A percentile compares a stretch with the other conserved stretches of the same genome.
phyloP scores from a whole-genome alignment of 2,113 vertebrate genomes.

The Spea multiplicata region DNA sequence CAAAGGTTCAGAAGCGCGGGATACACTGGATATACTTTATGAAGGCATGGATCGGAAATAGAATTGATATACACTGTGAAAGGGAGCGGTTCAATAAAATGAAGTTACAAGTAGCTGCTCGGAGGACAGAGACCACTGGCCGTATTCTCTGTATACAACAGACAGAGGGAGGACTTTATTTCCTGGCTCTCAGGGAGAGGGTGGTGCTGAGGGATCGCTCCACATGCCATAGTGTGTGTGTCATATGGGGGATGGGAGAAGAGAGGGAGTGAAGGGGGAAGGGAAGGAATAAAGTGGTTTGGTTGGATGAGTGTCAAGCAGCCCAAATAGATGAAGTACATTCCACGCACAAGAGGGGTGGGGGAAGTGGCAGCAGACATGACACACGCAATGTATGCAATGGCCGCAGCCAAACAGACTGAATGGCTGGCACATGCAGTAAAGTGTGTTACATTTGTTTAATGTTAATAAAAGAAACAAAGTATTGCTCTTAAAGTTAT shows the following conservation, averaged over 20 bases:
- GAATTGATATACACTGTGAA: too few species aligned
- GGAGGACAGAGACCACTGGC: not conserved
- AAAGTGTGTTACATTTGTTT: not conserved
- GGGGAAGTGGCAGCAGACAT: constrained; percentile 1
- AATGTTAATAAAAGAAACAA: too few species aligned
- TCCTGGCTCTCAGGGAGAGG: not conserved
- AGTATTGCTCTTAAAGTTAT: too few species aligned
- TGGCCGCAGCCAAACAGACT: not conserved
- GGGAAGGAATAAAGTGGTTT: constrained; percentile 31
- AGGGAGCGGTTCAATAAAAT: too few species aligned
- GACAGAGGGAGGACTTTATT: not conserved
- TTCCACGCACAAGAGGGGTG: not conserved
- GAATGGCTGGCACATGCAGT: not conserved
- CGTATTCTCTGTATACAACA: not conserved
- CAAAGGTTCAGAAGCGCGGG: too few species aligned
- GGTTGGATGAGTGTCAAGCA: constrained; percentile 34
- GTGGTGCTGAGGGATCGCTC: not conserved
- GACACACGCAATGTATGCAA: constrained; percentile 35
- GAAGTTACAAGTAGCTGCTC: not conserved
- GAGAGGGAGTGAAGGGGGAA: constrained; percentile 17
- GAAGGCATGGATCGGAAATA: too few species aligned
- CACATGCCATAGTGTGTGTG: not conserved
- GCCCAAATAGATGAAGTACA: constrained; percentile 36
- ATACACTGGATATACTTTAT: too few species aligned
- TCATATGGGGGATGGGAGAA: constrained; percentile 33